Evolutionary conservation across 2,888 invertebrate species (phyloP).

Genomic region (Urechis unicinctus): DNA sequence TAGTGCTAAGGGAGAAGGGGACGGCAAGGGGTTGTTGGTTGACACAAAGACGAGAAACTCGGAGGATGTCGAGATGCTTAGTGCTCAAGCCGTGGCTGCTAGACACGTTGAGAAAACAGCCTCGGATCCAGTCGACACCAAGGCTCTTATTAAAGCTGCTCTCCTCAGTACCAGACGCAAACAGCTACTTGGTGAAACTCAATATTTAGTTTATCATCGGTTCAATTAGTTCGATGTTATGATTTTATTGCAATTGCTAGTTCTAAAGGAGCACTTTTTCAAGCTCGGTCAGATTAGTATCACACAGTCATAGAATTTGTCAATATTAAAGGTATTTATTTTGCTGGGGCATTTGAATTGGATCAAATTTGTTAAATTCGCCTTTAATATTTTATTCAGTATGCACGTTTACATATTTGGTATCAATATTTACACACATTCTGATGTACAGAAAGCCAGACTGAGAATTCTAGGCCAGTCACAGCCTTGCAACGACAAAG

Average conservation of each 20-base stretch:
- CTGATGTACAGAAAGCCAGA: constrained; percentile 6
- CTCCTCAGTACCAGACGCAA: constrained; percentile 28
- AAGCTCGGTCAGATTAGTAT: no score
- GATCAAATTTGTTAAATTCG: not conserved
- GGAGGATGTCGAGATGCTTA: constrained; percentile 23
- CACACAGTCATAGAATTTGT: no score
- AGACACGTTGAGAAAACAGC: not conserved
- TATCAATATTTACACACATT: no score
- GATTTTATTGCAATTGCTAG: no score
- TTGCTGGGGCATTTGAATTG: not conserved
- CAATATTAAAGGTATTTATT: no score
- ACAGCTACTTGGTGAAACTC: not conserved
- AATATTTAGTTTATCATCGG: no score
- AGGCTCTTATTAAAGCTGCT: constrained; percentile 38
- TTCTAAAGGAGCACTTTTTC: no score
- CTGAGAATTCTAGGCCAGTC: constrained; percentile 17
- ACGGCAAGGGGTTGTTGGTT: not conserved
- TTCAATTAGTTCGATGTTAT: no score
- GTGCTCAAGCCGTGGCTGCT: constrained; percentile 12
- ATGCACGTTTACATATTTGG: no score
- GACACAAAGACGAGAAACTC: not conserved
- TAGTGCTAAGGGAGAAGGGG: constrained; percentile 30
- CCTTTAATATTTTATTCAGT: no score
- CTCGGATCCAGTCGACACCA: constrained; percentile 20
- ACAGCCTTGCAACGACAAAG: constrained; percentile 44